Percentiles rank a stretch among this genome's conserved stretches.
Evolutionary conservation across 1,140 invertebrate genomes (phyloP).

Genomic region (Triops longicaudatus): DNA sequence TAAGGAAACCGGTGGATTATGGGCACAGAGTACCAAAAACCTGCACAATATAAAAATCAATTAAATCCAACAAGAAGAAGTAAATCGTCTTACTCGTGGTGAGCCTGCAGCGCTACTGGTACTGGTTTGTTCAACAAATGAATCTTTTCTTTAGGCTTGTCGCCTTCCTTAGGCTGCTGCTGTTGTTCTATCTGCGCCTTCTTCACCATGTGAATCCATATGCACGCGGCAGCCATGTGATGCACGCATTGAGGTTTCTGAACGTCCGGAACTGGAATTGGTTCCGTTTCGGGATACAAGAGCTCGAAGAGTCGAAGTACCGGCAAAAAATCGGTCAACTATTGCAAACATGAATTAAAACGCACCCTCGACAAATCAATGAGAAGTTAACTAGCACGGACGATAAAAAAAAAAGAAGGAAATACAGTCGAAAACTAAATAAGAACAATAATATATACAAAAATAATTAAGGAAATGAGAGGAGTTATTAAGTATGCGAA

Average conservation of each 20-base stretch:
- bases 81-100: conserved; percentile 1
- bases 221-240: conserved; percentile 87
- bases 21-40: conserved; percentile 64
- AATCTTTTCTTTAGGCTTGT: conserved; percentile 38
- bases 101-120: neutral
- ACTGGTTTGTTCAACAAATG: conserved; percentile 17
- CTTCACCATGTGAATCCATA: conserved; percentile 91
- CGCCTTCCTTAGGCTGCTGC: conserved; percentile 58
- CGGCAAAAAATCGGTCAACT: conserved; percentile 78
- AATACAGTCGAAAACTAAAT: neutral
- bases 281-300: conserved; percentile 83
- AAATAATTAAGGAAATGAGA: too few species aligned
- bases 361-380: too few species aligned
- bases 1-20: conserved; percentile 32
- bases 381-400: too few species aligned
- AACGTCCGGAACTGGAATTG: conserved; percentile 79
- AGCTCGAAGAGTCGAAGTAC: conserved; percentile 86
- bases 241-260: conserved; percentile 74
- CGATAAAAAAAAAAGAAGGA: conserved; percentile 29
- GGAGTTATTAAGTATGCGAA: too few species aligned
- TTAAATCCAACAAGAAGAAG: neutral
- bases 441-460: too few species aligned
- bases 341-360: conserved; percentile 33
- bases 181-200: conserved; percentile 52
- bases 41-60: conserved; percentile 40